phyloP scores from a whole-genome alignment of 1,140 invertebrate species.

The Ctenoplectra terminalis region DNA sequence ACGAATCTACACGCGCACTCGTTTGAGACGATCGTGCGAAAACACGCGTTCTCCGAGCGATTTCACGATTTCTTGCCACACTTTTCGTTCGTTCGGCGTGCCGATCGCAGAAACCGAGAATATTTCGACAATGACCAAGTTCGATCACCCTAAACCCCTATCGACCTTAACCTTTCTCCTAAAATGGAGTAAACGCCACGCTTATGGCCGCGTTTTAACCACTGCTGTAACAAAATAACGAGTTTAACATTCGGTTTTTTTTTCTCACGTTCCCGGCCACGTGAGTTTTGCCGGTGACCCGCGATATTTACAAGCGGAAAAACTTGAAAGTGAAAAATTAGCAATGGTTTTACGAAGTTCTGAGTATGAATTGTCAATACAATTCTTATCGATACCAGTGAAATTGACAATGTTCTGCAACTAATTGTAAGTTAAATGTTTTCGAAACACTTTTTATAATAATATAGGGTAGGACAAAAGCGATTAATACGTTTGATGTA shows the following conservation, averaged over 20 bases:
- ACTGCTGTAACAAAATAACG: not conserved
- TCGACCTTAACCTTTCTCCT: not conserved
- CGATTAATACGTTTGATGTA: not conserved
- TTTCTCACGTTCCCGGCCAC: constrained; percentile 35
- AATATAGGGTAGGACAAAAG: too few relatives aligned
- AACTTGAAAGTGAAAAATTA: not conserved
- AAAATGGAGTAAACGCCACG: not conserved
- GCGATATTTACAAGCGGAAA: not conserved
- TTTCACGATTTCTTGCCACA: not conserved
- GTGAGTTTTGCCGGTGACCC: not conserved
- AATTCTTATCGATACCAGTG: too few relatives aligned
- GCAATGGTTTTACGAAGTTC: not conserved
- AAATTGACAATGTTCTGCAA: too few relatives aligned
- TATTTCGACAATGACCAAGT: not conserved
- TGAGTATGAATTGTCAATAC: too few relatives aligned
- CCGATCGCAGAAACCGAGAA: not conserved
- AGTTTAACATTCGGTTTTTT: constrained; percentile 4
- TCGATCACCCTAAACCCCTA: not conserved
- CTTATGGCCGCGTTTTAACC: not conserved
- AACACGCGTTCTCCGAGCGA: constrained; percentile 11
- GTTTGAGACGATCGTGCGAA: constrained; percentile 39
- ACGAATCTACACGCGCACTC: not conserved
- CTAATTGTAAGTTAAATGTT: too few relatives aligned
- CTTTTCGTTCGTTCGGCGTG: not conserved
- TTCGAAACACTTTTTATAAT: too few relatives aligned